Evolutionary conservation across 2,888 invertebrate genomes (phyloP).

Genomic region (Sarcophaga caerulescens): DNA sequence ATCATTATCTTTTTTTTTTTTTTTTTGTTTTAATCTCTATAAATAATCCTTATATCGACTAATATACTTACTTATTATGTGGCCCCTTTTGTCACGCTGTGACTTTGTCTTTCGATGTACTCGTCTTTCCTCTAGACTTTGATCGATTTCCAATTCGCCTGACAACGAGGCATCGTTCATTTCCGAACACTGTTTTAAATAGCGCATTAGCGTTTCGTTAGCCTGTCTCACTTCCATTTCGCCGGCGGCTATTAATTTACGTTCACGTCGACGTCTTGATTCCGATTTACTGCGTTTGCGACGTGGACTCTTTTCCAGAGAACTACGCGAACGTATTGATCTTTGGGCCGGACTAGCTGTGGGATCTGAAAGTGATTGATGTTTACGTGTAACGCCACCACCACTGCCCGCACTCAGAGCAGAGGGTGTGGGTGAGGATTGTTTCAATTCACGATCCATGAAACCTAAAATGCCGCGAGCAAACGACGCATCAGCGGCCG

Average conservation of each 20-base stretch:
- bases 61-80: constrained; percentile 78
- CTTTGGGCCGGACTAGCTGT: constrained; percentile 81
- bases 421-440: constrained; percentile 77
- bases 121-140: constrained; percentile 80
- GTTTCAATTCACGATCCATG: constrained; percentile 80
- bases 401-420: constrained; percentile 73
- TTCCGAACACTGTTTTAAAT: constrained; percentile 81
- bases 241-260: constrained; percentile 81
- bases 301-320: constrained; percentile 81
- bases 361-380: constrained; percentile 81
- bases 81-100: constrained; percentile 80
- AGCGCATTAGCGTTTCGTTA: constrained; percentile 81
- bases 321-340: constrained; percentile 80
- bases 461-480: constrained; percentile 81
- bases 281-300: constrained; percentile 81
- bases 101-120: constrained; percentile 81
- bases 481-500: constrained; percentile 74
- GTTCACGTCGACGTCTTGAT: constrained; percentile 79
- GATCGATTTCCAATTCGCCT: constrained; percentile 81
- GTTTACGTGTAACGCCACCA: constrained; percentile 76
- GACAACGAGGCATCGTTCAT: constrained; percentile 81
- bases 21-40: background rate
- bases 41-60: too few species aligned
- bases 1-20: background rate
- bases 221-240: constrained; percentile 81